Evolutionary conservation across 2,113 vertebrate genomes (phyloP).

Genomic region (Catharus bicknelli): DNA sequence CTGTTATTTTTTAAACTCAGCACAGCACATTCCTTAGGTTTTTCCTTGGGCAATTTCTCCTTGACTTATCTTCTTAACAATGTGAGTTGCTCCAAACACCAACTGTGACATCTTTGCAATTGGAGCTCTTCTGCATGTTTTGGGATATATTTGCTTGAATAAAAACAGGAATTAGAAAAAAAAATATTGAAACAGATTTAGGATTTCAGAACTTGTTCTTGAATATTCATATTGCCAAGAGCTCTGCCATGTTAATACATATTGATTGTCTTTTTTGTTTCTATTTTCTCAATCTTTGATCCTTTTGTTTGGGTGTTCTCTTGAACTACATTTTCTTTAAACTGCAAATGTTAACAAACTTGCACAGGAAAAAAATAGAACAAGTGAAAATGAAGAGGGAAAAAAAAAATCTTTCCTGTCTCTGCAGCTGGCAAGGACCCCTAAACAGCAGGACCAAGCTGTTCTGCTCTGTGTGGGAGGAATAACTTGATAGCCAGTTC

Average conservation of each 20-base stretch:
- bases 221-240: not conserved
- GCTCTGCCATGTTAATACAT: not conserved
- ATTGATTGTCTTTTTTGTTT: fast-evolving
- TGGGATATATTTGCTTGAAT: not conserved
- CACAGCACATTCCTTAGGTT: not conserved
- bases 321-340: not conserved
- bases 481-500: slow-evolving; percentile 35
- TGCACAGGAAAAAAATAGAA: not conserved
- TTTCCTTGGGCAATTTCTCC: not conserved
- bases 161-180: not conserved
- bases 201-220: not conserved
- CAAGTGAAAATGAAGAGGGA: not conserved
- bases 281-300: not conserved
- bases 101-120: not conserved
- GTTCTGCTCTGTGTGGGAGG: slow-evolving; percentile 44
- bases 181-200: slow-evolving; percentile 8
- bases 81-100: not conserved
- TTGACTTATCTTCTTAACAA: not conserved
- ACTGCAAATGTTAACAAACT: not conserved
- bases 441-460: slow-evolving; percentile 60
- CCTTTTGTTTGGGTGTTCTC: not conserved
- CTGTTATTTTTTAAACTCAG: not conserved
- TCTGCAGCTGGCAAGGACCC: slow-evolving; percentile 42
- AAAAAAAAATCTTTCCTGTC: not conserved
- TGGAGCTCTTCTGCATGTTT: not conserved